These are phyloP conservation scores for Dilophus febrilis DNA, from an alignment of 2,888 invertebrate genomes.

Conservation along the genomic window DNA sequence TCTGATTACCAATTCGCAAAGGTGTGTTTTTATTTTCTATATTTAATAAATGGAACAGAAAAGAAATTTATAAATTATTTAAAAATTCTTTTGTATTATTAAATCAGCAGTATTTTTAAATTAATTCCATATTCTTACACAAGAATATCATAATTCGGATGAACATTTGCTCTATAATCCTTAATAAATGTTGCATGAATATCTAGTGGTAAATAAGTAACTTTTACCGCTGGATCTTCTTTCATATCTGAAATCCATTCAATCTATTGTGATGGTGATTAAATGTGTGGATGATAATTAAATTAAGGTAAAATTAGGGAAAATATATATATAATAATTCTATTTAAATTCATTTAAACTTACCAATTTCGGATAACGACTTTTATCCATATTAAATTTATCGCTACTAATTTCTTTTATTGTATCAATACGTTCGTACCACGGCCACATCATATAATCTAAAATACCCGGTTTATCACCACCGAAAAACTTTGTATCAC, in stretches of 20 bases:
- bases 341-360: no score
- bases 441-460: constrained; percentile 76
- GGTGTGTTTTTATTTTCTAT: no score
- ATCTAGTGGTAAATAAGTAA: constrained; percentile 46
- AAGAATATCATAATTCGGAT: constrained; percentile 51
- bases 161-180: constrained; percentile 41
- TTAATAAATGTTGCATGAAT: constrained; percentile 54
- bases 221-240: constrained; percentile 48
- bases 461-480: constrained; percentile 57
- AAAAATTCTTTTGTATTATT: no score
- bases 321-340: no score
- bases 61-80: no score
- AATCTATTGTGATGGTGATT: no score
- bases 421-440: constrained; percentile 46
- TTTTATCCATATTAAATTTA: constrained; percentile 44
- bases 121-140: neutral
- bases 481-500: constrained; percentile 47
- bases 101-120: no score
- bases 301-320: no score
- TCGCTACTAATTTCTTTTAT: constrained; percentile 41
- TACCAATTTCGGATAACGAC: constrained; percentile 49
- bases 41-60: no score
- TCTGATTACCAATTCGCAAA: no score
- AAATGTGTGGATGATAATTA: no score
- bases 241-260: constrained; percentile 56